Conservation (phyloP, 1,140 invertebrate genomes). For the Drosophila pachea region DNA sequence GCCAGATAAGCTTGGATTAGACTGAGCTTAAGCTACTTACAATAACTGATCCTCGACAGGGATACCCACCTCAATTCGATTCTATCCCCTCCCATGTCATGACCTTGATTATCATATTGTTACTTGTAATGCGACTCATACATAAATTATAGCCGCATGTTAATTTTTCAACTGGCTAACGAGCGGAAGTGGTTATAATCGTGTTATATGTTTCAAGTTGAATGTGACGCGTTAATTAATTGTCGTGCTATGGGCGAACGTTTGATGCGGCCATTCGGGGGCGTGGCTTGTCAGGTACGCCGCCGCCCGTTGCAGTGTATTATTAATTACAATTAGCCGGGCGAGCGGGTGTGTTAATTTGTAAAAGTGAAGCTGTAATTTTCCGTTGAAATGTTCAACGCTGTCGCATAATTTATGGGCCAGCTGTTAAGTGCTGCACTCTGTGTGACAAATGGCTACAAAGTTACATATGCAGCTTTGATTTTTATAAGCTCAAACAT, state of each 20-base stretch:
- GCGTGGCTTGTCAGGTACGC: slow-evolving; percentile 56
- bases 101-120: background rate
- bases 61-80: too few species aligned
- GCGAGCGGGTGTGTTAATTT: slow-evolving; percentile 60
- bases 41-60: too few species aligned
- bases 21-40: too few species aligned
- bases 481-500: slow-evolving; percentile 41
- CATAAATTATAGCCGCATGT: slow-evolving; percentile 70
- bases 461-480: slow-evolving; percentile 58
- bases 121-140: slow-evolving; percentile 14
- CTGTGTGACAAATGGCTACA: slow-evolving; percentile 71
- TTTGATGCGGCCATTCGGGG: slow-evolving; percentile 28
- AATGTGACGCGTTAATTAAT: slow-evolving; percentile 66
- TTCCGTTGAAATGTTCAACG: slow-evolving; percentile 56
- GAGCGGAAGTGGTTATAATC: slow-evolving; percentile 77
- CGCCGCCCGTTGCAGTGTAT: slow-evolving; percentile 46
- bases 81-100: too few species aligned
- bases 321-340: slow-evolving; percentile 73
- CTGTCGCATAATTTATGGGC: slow-evolving; percentile 62
- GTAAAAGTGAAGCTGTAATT: slow-evolving; percentile 63
- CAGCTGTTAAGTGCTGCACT: slow-evolving; percentile 73
- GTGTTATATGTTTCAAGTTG: slow-evolving; percentile 65
- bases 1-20: too few species aligned
- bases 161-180: slow-evolving; percentile 78
- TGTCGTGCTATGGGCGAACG: slow-evolving; percentile 13